Percentiles rank a stretch among this genome's conserved stretches.
These are phyloP conservation scores for Oryctes rhinoceros DNA, from an alignment of 1,140 invertebrate genomes.

Conservation along the genomic window DNA sequence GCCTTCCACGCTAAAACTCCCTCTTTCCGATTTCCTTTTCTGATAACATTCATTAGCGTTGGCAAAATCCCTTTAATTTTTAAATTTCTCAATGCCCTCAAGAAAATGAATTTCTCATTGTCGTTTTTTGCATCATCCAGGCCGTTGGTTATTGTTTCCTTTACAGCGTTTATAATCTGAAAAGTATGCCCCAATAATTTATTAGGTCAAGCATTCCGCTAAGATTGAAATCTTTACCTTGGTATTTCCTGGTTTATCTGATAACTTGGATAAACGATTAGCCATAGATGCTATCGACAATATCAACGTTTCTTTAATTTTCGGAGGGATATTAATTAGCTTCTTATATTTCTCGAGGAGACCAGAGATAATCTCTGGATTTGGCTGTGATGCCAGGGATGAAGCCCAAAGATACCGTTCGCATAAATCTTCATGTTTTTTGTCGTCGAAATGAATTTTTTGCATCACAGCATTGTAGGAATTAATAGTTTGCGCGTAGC, in stretches of 20 bases:
- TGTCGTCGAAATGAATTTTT: constrained; percentile 67
- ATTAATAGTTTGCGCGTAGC: constrained; percentile 71
- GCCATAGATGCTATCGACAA: constrained; percentile 72
- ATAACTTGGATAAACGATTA: constrained; percentile 58
- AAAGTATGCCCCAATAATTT: background rate
- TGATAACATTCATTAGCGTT: constrained; percentile 63
- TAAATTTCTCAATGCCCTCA: constrained; percentile 75
- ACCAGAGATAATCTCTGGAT: constrained; percentile 69
- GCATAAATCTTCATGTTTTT: constrained; percentile 66
- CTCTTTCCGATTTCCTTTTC: constrained; percentile 63
- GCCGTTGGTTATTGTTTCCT: constrained; percentile 63
- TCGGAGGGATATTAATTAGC: constrained; percentile 63
- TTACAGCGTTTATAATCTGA: constrained; percentile 62
- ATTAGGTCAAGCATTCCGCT: too few relatives aligned
- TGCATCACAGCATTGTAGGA: constrained; percentile 75
- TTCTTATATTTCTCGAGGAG: constrained; percentile 64
- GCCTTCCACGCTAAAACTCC: constrained; percentile 74
- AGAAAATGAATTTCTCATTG: constrained; percentile 67
- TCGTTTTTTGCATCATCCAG: constrained; percentile 66
- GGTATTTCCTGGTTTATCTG: constrained; percentile 38
- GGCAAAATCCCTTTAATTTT: constrained; percentile 67
- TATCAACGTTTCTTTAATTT: constrained; percentile 71
- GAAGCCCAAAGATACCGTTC: constrained; percentile 80
- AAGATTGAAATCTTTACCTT: background rate
- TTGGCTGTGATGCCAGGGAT: constrained; percentile 70